Percentiles rank a stretch among this genome's conserved stretches.
Conservation (phyloP, 2,888 invertebrate genomes). For the Malthinus seriepunctatus region DNA sequence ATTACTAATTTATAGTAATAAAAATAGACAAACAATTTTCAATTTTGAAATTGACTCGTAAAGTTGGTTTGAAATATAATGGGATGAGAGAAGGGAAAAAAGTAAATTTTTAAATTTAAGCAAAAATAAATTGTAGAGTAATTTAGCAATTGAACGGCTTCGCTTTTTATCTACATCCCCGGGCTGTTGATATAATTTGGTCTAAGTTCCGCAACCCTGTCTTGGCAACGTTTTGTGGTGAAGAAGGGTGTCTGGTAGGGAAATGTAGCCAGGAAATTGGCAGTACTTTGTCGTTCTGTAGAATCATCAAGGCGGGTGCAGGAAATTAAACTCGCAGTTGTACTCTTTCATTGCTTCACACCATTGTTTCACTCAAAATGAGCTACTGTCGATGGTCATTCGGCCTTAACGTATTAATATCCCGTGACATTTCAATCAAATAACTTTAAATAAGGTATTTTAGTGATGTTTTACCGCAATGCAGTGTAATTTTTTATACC, state of each 20-base stretch:
- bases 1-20: no score
- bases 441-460: slow-evolving; percentile 13
- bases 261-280: slow-evolving; percentile 46
- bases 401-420: slow-evolving; percentile 18
- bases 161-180: slow-evolving; percentile 19
- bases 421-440: slow-evolving; percentile 11
- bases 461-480: slow-evolving; percentile 32
- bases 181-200: slow-evolving; percentile 33
- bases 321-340: slow-evolving; percentile 44
- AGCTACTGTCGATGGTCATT: slow-evolving; percentile 20
- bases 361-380: slow-evolving; percentile 21
- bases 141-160: slow-evolving; percentile 21
- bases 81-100: background rate
- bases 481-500: slow-evolving; percentile 33
- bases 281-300: slow-evolving; percentile 41
- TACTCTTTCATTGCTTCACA: slow-evolving; percentile 40
- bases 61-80: background rate
- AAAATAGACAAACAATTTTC: no score
- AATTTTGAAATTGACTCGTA: no score
- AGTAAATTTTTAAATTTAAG: slow-evolving; percentile 5
- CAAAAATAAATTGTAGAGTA: slow-evolving; percentile 15
- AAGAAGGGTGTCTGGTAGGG: slow-evolving; percentile 36
- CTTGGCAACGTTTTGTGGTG: slow-evolving; percentile 30
- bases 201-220: slow-evolving; percentile 25
- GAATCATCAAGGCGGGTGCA: slow-evolving; percentile 40